Evolutionary conservation across 1,140 invertebrate species (phyloP).

Genomic region (Acromyrmex charruanus): DNA sequence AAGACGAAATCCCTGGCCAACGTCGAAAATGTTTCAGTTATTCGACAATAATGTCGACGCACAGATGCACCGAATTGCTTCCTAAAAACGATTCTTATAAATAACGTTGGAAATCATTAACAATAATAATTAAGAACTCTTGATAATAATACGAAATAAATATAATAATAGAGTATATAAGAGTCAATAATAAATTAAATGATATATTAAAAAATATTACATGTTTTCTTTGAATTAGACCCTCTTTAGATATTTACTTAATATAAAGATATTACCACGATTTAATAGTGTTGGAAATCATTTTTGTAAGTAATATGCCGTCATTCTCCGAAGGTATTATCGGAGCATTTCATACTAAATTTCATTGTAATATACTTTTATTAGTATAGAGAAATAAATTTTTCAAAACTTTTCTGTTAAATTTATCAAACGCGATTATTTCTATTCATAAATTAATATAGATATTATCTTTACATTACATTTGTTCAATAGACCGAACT

Average conservation of each 20-base stretch:
- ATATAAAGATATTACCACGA: too few species aligned
- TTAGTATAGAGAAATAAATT: background rate
- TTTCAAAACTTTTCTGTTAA: too few species aligned
- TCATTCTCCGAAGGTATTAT: background rate
- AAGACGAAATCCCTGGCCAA: conserved; percentile 69
- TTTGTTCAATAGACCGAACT: background rate
- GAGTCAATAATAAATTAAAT: too few species aligned
- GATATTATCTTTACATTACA: background rate
- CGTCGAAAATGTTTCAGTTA: conserved; percentile 17
- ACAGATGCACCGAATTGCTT: background rate
- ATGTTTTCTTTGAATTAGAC: too few species aligned
- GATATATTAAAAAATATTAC: too few species aligned
- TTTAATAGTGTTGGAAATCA: too few species aligned
- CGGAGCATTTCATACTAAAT: background rate
- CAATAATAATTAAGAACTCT: too few species aligned
- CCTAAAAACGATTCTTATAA: background rate
- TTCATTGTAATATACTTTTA: background rate
- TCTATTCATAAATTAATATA: background rate
- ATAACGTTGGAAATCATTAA: background rate
- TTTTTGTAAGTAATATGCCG: background rate
- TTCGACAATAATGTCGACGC: background rate
- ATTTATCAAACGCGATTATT: background rate
- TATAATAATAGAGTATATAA: too few species aligned
- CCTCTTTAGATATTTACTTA: too few species aligned
- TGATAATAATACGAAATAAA: too few species aligned